Evolutionary conservation across 2,888 invertebrate genomes (phyloP).

Genomic region (Epinotia nisella): DNA sequence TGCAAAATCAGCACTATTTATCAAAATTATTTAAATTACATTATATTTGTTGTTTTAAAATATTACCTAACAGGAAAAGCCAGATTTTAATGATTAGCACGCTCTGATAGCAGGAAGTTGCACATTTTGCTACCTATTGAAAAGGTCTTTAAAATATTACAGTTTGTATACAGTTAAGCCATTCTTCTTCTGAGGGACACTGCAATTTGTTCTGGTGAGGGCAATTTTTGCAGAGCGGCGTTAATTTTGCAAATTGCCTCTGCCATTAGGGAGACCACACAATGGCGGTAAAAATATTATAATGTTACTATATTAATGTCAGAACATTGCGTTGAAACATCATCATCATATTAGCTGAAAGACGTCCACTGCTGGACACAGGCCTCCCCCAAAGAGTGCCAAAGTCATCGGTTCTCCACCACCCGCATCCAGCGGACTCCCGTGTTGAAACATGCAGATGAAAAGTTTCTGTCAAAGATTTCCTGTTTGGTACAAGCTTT

Average conservation of each 20-base stretch:
- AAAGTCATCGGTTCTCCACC: no score
- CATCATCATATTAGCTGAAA: no score
- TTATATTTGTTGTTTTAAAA: background rate
- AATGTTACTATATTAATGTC: slow-evolving; percentile 4
- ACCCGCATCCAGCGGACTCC: no score
- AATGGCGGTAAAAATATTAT: background rate
- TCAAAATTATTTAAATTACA: no score
- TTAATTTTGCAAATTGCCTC: slow-evolving; percentile 38
- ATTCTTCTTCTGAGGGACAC: background rate
- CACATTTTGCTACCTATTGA: background rate
- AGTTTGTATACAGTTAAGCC: background rate
- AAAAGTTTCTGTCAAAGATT: no score
- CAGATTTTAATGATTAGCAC: slow-evolving; percentile 17
- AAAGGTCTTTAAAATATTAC: background rate
- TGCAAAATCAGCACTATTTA: no score
- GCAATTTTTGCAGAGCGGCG: slow-evolving; percentile 26
- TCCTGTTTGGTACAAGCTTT: no score
- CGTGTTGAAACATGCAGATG: no score
- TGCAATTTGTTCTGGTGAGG: slow-evolving; percentile 20
- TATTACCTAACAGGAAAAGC: slow-evolving; percentile 10
- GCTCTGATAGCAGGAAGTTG: slow-evolving; percentile 6
- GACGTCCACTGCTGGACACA: no score
- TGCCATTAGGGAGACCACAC: slow-evolving; percentile 8
- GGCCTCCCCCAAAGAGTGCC: no score
- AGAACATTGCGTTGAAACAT: background rate